Evolutionary conservation across 2,113 vertebrate species (phyloP).

Genomic region (Centrocercus urophasianus): DNA sequence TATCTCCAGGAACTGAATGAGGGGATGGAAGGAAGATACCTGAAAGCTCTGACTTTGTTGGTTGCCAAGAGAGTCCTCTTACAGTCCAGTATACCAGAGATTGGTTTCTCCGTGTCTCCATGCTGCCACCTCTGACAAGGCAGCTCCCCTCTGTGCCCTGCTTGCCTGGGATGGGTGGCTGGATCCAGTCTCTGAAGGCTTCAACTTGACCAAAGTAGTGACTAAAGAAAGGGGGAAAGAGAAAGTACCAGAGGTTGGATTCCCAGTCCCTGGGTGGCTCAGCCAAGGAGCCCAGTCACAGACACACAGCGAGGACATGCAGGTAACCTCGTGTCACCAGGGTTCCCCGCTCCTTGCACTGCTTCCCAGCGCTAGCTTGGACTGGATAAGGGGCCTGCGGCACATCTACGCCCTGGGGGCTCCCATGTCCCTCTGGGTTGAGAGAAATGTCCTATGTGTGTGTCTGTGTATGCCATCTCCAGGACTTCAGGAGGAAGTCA

Average conservation of each 20-base stretch:
- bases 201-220: slow-evolving; percentile 66
- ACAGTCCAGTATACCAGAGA: background rate
- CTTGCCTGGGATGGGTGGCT: background rate
- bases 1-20: slow-evolving; percentile 28
- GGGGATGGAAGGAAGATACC: background rate
- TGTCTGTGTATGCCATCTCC: background rate
- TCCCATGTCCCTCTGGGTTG: background rate
- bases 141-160: background rate
- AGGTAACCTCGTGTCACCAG: accelerated
- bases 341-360: background rate
- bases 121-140: background rate
- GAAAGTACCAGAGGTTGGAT: background rate
- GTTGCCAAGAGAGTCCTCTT: background rate
- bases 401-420: background rate
- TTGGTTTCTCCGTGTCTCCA: background rate
- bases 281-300: background rate
- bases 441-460: background rate
- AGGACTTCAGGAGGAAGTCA: slow-evolving; percentile 15
- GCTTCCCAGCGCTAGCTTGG: background rate
- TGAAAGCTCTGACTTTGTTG: background rate
- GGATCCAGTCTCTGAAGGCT: slow-evolving; percentile 29
- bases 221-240: slow-evolving; percentile 12
- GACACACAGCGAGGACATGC: background rate
- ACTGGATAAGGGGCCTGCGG: background rate
- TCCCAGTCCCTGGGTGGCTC: background rate